Evolutionary conservation across 2,888 invertebrate genomes (phyloP), one percentile per base, ranked within the genome.

Genomic region (Seira musarum): DNA sequence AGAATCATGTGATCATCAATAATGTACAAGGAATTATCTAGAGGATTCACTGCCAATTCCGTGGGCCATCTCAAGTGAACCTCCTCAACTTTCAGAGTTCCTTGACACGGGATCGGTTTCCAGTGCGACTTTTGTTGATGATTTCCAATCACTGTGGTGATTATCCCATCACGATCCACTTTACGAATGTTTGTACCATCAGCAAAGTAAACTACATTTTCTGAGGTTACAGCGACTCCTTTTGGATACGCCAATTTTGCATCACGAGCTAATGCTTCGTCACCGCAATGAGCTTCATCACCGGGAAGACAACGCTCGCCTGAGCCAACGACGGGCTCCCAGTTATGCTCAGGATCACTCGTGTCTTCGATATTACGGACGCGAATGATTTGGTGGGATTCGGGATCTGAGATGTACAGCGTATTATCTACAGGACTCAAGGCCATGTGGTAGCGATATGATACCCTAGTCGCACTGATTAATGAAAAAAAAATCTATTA

Each of bases 401-500:
- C 97, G 0, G 98, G 97, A 89, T 98, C 97, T 0, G 98, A 97
- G 87, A 99, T 96, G 90, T 97, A 98, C 10, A 99, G 91, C 0
- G 94, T 94, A 25, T 97, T 97, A 88, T 98, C 97, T 15, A 97
- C 91, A 0, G 99, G 98, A 87, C 97, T 97, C 61, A 98, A 90
- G 0, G 98, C 96, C 92, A 99, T 95, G 90, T 98, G 97, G 89
- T 98, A 99, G 75, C 97, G 94, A 89, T 98, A 98, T 0, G 97
- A 96, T 0, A 98, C 97, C 87, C 96, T 92, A 0, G 96, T 96
- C 22, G 96, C 95, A 88, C 97, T 96, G 90, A 85, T 91, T 88
- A 88, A 89, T 57, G 89, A 35, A 89, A 17, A 65, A 40, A 57
- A 64, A 63, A 40, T 8, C 25, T 19, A 40, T 49, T 53, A 68